Conservation (phyloP, 2,888 invertebrate genomes). For the Tanypteryx hageni region DNA sequence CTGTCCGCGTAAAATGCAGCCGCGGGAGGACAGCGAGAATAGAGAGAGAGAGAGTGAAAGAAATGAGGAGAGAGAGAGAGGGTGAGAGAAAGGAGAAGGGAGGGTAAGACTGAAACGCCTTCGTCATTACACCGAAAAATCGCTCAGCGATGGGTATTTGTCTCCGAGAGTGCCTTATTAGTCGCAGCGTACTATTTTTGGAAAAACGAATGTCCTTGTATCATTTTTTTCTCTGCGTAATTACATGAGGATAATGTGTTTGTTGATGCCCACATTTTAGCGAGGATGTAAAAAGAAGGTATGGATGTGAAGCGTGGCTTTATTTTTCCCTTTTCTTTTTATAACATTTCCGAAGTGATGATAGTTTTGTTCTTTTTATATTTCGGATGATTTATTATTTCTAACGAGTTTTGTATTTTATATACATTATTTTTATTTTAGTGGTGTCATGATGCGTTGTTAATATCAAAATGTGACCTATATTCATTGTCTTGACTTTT, state of each 20-base stretch:
- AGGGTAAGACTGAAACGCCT: not conserved
- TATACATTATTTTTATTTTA: not conserved
- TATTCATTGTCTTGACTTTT: not conserved
- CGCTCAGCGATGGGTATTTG: not conserved
- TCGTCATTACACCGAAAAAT: not conserved
- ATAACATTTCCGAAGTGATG: not conserved
- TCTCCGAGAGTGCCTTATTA: conserved; percentile 7
- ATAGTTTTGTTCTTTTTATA: not conserved
- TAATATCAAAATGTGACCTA: not conserved
- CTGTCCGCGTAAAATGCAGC: conserved; percentile 16
- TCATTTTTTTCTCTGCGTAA: conserved; percentile 6
- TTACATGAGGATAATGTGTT: conserved; percentile 17
- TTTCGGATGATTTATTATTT: not conserved
- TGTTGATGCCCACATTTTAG: not conserved
- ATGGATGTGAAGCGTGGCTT: not conserved
- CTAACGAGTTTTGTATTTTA: not conserved
- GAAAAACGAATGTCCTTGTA: not conserved
- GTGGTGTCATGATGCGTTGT: not conserved
- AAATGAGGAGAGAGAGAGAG: not conserved
- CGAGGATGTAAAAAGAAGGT: not conserved
- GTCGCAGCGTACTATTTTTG: not conserved
- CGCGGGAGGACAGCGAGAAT: not conserved
- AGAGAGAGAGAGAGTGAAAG: not conserved
- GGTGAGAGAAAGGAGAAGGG: not conserved
- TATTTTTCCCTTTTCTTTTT: not conserved